phyloP scores from a whole-genome alignment of 2,797 vertebrate species.

The Benthosema pterotum region DNA sequence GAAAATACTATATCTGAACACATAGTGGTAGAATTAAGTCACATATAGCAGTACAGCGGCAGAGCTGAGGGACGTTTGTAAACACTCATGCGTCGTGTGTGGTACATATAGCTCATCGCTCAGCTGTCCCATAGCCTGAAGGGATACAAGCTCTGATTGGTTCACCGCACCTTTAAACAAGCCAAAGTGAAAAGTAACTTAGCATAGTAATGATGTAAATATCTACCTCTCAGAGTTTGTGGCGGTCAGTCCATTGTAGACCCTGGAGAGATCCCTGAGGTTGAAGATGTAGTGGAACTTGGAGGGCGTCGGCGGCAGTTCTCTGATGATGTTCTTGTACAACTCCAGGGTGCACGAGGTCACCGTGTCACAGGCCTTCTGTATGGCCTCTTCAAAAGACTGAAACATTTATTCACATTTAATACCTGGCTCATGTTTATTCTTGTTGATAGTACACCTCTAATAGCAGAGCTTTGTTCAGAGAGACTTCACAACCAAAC shows the following conservation, averaged over 20 bases:
- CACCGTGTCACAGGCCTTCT: conserved; percentile 82
- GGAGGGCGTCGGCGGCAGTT: conserved; percentile 92
- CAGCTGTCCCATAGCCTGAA: too few relatives aligned
- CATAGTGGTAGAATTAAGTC: too few relatives aligned
- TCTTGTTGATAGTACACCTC: too few relatives aligned
- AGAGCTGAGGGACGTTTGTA: too few relatives aligned
- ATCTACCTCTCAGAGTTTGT: conserved; percentile 88
- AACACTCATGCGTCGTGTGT: too few relatives aligned
- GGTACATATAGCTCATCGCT: too few relatives aligned
- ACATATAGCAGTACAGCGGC: too few relatives aligned
- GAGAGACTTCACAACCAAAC: neutral
- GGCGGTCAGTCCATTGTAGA: conserved; percentile 89
- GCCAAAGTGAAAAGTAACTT: neutral
- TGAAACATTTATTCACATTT: conserved; percentile 57
- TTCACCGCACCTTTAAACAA: too few relatives aligned
- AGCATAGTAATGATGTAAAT: neutral
- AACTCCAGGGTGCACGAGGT: conserved; percentile 89
- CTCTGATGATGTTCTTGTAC: conserved; percentile 86
- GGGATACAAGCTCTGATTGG: too few relatives aligned
- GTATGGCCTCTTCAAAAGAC: conserved; percentile 84
- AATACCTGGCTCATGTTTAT: neutral
- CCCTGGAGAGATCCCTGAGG: conserved; percentile 90
- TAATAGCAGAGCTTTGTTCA: neutral
- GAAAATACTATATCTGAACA: too few relatives aligned
- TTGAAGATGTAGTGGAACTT: conserved; percentile 99